Percentiles rank a stretch among this genome's conserved stretches.
phyloP scores from a whole-genome alignment of 2,113 vertebrate genomes.

The Stictonetta naevosa region DNA sequence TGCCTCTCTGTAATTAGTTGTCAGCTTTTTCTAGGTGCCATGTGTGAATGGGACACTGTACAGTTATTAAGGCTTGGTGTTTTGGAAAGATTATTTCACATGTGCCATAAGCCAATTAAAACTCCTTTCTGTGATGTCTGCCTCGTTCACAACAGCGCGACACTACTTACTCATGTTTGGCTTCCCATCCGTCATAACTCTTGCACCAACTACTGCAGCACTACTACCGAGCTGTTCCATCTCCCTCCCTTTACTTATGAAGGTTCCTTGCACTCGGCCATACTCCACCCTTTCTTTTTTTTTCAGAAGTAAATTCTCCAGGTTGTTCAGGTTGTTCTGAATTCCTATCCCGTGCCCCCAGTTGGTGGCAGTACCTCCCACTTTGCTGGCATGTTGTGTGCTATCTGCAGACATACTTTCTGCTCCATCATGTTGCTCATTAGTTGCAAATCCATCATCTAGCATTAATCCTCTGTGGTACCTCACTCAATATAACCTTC shows the following conservation, averaged over 20 bases:
- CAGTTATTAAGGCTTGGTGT: not conserved
- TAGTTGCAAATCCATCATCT: not conserved
- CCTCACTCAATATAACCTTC: not conserved
- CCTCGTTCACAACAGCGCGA: not conserved
- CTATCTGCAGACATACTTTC: not conserved
- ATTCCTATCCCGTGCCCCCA: not conserved
- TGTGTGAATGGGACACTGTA: not conserved
- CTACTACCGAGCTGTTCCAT: not conserved
- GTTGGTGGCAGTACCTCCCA: not conserved
- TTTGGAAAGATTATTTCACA: not conserved
- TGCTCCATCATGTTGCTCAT: not conserved
- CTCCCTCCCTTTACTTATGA: not conserved
- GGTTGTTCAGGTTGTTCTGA: not conserved
- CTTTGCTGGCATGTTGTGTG: rapidly evolving
- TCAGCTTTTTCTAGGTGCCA: not conserved
- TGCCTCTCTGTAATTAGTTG: not conserved
- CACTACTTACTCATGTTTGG: rapidly evolving
- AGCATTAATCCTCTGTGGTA: not conserved
- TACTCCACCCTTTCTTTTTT: not conserved
- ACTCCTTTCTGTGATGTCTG: not conserved
- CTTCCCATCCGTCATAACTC: rapidly evolving
- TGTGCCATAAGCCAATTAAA: not conserved
- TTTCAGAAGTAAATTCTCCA: not conserved
- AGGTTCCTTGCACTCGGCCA: not conserved
- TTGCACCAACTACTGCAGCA: not conserved